Conservation (phyloP, 2,113 vertebrate species). For the Heterotilapia buettikoferi region DNA sequence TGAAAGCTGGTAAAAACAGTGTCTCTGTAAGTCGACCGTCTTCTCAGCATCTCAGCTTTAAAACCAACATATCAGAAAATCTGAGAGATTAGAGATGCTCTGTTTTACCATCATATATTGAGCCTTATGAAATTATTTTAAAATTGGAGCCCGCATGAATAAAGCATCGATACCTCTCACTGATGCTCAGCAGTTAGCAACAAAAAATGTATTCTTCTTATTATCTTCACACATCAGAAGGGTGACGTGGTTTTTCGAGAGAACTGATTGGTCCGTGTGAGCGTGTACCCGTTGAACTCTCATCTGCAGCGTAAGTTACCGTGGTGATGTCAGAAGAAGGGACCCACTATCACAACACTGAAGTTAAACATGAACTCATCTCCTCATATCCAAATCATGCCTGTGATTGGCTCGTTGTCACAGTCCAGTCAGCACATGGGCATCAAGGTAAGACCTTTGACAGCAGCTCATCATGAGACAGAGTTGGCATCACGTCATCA, state of each 20-base stretch:
- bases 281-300: not conserved
- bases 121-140: not conserved
- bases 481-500: not conserved
- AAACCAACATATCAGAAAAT: not conserved
- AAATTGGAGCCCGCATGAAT: not conserved
- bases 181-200: not conserved
- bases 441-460: not conserved
- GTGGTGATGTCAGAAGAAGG: not conserved
- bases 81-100: not conserved
- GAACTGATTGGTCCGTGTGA: not conserved
- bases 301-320: not conserved
- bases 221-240: not conserved
- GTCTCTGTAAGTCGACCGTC: not conserved
- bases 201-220: rapidly evolving
- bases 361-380: not conserved
- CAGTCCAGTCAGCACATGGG: not conserved
- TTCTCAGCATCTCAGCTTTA: not conserved
- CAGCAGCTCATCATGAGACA: not conserved
- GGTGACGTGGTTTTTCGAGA: rapidly evolving
- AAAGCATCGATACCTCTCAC: not conserved
- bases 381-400: not conserved
- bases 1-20: not conserved
- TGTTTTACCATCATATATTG: rapidly evolving
- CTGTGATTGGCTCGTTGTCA: not conserved
- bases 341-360: not conserved